Percentiles rank a stretch among this genome's conserved stretches.
Conservation (phyloP, 1,140 invertebrate genomes). For the Dendroctonus ponderosae region DNA sequence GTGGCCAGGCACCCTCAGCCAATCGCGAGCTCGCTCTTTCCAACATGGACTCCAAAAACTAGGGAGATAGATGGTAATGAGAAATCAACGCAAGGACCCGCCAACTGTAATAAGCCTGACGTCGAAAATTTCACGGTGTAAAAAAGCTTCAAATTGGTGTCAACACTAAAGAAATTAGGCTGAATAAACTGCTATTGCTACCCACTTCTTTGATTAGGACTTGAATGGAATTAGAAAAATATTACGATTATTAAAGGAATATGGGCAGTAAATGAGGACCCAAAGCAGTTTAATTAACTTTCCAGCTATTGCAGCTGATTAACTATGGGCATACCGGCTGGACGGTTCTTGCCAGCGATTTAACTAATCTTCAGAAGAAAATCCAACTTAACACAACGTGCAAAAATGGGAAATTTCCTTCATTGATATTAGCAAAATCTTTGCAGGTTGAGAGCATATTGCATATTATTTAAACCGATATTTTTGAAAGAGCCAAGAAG, state of each 20-base stretch:
- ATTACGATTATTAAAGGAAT: conserved; percentile 23
- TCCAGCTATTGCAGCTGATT: too few relatives aligned
- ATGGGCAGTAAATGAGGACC: conserved; percentile 8
- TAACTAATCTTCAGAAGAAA: too few relatives aligned
- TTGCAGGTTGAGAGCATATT: too few relatives aligned
- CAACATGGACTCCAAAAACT: conserved; percentile 44
- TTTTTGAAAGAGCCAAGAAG: too few relatives aligned
- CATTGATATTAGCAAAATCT: too few relatives aligned
- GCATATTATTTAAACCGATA: too few relatives aligned
- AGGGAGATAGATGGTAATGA: conserved; percentile 35
- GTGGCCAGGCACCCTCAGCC: conserved; percentile 29
- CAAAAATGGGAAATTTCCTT: too few relatives aligned
- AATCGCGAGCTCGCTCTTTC: conserved; percentile 36
- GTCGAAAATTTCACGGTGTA: conserved; percentile 37
- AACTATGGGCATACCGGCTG: too few relatives aligned
- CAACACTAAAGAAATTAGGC: conserved; percentile 38
- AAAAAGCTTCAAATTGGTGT: conserved; percentile 41
- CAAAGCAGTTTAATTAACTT: conserved; percentile 5
- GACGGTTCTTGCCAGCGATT: too few relatives aligned
- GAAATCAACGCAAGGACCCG: conserved; percentile 34
- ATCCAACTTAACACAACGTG: too few relatives aligned
- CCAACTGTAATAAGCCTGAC: conserved; percentile 38
- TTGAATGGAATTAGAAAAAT: conserved; percentile 20
- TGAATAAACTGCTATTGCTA: conserved; percentile 40
- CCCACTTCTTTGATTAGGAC: conserved; percentile 29